These are phyloP conservation scores for Apocheima hispidaria DNA, from an alignment of 2,888 invertebrate genomes.

Conservation along the genomic window DNA sequence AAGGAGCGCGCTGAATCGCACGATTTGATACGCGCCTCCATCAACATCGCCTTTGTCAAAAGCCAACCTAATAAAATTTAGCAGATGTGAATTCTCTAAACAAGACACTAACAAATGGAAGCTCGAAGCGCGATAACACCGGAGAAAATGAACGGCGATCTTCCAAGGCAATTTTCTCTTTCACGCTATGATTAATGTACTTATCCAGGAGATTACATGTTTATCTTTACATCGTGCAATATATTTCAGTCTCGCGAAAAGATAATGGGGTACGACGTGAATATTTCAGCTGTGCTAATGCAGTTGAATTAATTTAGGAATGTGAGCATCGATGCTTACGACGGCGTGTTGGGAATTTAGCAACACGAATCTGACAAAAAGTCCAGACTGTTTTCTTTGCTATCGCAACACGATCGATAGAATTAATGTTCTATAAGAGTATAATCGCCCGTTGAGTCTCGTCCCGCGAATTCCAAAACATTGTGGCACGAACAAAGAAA, in stretches of 20 bases:
- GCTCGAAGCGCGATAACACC: conserved; percentile 64
- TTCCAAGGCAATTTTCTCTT: conserved; percentile 65
- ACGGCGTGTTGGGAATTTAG: conserved; percentile 64
- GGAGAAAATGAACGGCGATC: conserved; percentile 63
- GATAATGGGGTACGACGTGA: conserved; percentile 35
- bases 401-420: conserved; percentile 80
- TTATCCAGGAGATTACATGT: conserved; percentile 48
- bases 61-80: conserved; percentile 81
- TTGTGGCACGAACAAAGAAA: conserved; percentile 78
- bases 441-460: conserved; percentile 59
- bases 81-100: conserved; percentile 85
- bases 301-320: conserved; percentile 62
- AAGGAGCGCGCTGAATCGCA: conserved; percentile 79
- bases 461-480: conserved; percentile 74
- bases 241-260: conserved; percentile 36
- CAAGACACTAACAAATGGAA: conserved; percentile 82
- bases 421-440: conserved; percentile 65
- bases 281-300: conserved; percentile 49
- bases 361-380: conserved; percentile 68
- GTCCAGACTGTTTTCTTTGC: conserved; percentile 66
- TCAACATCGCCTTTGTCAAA: conserved; percentile 81
- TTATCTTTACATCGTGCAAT: conserved; percentile 46
- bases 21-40: conserved; percentile 85
- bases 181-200: conserved; percentile 61
- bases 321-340: conserved; percentile 63